These are phyloP conservation scores for Diorhabda carinulata DNA, from an alignment of 1,140 invertebrate species.

Conservation along the genomic window DNA sequence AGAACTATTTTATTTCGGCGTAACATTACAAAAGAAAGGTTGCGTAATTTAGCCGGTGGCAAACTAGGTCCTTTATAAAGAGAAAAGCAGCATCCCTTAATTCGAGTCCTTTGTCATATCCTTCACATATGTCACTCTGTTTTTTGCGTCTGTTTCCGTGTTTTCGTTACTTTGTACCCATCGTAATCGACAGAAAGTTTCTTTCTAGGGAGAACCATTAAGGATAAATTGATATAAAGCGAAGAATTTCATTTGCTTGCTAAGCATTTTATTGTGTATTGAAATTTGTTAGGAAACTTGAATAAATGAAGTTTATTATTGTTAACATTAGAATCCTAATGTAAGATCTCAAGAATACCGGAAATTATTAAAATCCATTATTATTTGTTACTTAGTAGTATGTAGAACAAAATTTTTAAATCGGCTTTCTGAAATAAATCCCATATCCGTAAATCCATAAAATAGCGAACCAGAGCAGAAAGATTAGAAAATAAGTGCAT, in stretches of 20 bases:
- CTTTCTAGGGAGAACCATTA: background rate
- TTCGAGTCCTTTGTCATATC: background rate
- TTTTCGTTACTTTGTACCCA: conserved; percentile 1
- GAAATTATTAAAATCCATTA: no score
- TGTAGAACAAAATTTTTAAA: no score
- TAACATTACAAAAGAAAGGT: conserved; percentile 5
- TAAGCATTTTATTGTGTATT: no score
- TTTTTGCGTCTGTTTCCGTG: conserved; percentile 1
- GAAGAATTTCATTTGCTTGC: background rate
- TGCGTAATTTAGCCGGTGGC: conserved; percentile 6
- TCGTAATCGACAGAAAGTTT: background rate
- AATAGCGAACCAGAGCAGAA: no score
- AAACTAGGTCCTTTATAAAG: conserved; percentile 1
- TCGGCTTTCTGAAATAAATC: no score
- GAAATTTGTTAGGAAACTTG: no score
- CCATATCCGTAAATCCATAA: no score
- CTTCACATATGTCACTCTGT: background rate
- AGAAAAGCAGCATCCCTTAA: conserved; percentile 2
- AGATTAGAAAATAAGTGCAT: no score
- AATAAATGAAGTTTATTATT: no score
- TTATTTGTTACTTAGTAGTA: no score
- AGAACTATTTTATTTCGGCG: background rate
- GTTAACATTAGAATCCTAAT: no score
- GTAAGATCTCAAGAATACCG: no score
- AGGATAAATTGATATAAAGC: background rate